These are phyloP conservation scores for Amitus sp. DNA, from an alignment of 2,888 invertebrate species.

Conservation along the genomic window DNA sequence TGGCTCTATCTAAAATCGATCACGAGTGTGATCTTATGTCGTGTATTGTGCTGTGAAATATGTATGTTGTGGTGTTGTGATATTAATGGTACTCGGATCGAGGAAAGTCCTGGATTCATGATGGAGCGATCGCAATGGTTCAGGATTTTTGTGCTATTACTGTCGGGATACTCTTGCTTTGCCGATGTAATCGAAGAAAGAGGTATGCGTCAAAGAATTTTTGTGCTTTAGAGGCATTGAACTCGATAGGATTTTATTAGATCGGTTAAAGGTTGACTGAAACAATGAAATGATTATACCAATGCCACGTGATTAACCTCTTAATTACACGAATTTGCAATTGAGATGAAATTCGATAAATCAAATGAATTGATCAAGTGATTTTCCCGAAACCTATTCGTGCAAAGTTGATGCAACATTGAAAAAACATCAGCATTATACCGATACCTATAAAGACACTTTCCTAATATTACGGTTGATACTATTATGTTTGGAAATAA, in stretches of 20 bases:
- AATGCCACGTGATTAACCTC: not conserved
- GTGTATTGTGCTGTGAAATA: slow-evolving; percentile 53
- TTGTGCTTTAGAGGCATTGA: too few species aligned
- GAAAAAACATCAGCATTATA: too few species aligned
- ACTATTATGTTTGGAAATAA: too few species aligned
- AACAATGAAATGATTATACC: not conserved
- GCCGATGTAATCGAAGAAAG: slow-evolving; percentile 60
- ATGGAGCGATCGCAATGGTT: slow-evolving; percentile 11
- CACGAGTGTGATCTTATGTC: slow-evolving; percentile 11
- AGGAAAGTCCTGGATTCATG: slow-evolving; percentile 35
- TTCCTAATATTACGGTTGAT: too few species aligned
- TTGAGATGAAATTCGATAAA: too few species aligned
- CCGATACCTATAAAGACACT: too few species aligned
- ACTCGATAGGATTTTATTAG: not conserved
- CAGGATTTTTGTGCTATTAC: slow-evolving; percentile 35
- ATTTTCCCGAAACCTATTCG: too few species aligned
- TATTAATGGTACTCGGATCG: slow-evolving; percentile 31
- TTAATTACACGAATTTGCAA: too few species aligned
- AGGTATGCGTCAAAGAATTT: slow-evolving; percentile 48
- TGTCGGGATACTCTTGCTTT: slow-evolving; percentile 40
- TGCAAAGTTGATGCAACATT: too few species aligned
- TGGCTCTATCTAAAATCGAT: not conserved
- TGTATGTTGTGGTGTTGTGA: slow-evolving; percentile 54
- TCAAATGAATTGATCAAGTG: too few species aligned
- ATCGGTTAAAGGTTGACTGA: not conserved